Evolutionary conservation across 2,888 invertebrate species (phyloP).

Genomic region (Aporophyla nigra): DNA sequence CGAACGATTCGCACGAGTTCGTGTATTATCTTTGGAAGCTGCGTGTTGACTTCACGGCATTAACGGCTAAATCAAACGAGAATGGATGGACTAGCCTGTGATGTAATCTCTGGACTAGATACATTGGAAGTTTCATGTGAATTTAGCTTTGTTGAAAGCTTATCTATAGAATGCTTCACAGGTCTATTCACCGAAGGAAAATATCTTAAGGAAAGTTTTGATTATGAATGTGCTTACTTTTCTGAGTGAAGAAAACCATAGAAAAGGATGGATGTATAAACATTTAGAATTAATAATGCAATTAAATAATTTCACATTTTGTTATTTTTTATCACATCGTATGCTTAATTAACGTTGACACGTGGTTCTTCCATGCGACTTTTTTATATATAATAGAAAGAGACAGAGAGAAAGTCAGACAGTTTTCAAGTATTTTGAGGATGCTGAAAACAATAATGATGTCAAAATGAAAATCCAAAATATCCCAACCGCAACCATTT

Average conservation of each 20-base stretch:
- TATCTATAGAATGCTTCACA: not conserved
- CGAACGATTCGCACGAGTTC: conserved; percentile 5
- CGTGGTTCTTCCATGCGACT: too few relatives aligned
- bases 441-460: too few relatives aligned
- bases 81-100: conserved; percentile 21
- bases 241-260: not conserved
- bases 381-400: too few relatives aligned
- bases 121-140: not conserved
- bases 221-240: not conserved
- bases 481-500: too few relatives aligned
- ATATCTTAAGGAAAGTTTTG: not conserved
- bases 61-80: conserved; percentile 45
- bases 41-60: conserved; percentile 28
- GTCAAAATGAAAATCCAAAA: too few relatives aligned
- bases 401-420: too few relatives aligned
- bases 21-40: conserved; percentile 50
- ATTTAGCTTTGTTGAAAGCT: conserved; percentile 11
- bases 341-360: too few relatives aligned
- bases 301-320: too few relatives aligned
- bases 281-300: too few relatives aligned
- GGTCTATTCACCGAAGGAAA: not conserved
- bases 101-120: conserved; percentile 38
- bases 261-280: not conserved
- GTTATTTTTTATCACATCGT: too few relatives aligned
- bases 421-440: too few relatives aligned